Percentiles rank a stretch among this genome's conserved stretches.
Conservation (phyloP, 1,140 invertebrate genomes). For the Zaprionus tsacasi region DNA sequence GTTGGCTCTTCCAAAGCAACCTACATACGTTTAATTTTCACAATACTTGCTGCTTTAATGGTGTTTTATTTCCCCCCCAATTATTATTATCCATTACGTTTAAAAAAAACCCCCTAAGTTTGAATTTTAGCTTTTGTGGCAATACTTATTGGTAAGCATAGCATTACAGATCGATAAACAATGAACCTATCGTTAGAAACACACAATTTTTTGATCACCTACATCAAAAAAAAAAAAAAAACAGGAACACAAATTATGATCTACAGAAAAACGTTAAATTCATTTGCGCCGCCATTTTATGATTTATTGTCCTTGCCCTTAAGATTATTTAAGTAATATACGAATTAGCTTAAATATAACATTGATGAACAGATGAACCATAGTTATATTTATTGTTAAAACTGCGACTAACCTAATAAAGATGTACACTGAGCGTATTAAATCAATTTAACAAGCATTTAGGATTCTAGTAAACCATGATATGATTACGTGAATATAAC, state of each 20-base stretch:
- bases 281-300: conserved; percentile 72
- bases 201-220: conserved; percentile 9
- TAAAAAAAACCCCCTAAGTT: conserved; percentile 27
- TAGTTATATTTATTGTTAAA: conserved; percentile 53
- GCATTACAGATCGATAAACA: conserved; percentile 32
- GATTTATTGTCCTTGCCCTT: conserved; percentile 58
- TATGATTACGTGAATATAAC: conserved; percentile 76
- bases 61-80: conserved; percentile 62
- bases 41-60: conserved; percentile 75
- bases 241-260: conserved; percentile 19
- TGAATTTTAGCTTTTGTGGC: conserved; percentile 40
- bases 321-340: conserved; percentile 66
- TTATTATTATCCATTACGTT: conserved; percentile 20
- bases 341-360: conserved; percentile 49
- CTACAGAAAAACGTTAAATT: conserved; percentile 47
- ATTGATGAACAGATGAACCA: conserved; percentile 5
- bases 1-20: conserved; percentile 53
- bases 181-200: conserved; percentile 6
- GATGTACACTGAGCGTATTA: conserved; percentile 40
- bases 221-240: conserved; percentile 17
- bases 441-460: conserved; percentile 61
- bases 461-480: conserved; percentile 74
- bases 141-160: conserved; percentile 67
- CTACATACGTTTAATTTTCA: conserved; percentile 54
- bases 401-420: conserved; percentile 59